Percentiles rank a stretch among this genome's conserved stretches.
phyloP scores from a whole-genome alignment of 1,140 invertebrate genomes.

The Cryptotermes secundus region DNA sequence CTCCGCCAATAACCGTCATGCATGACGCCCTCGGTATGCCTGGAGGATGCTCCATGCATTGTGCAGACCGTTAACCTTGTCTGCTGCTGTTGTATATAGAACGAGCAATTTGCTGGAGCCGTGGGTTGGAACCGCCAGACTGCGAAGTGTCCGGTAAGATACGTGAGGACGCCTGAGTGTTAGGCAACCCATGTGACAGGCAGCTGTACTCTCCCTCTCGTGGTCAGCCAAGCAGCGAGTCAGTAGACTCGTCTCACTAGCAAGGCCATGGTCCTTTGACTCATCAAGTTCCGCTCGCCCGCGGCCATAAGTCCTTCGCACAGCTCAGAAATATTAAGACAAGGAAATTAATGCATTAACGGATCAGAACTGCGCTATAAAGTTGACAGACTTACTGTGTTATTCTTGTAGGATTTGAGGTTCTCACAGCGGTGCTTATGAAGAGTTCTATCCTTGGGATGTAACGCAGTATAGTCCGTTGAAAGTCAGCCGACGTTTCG shows the following conservation, averaged over 20 bases:
- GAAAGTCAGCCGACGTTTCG: too few relatives aligned
- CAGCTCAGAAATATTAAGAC: not conserved
- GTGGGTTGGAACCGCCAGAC: not conserved
- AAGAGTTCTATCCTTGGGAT: too few relatives aligned
- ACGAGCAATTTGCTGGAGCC: not conserved
- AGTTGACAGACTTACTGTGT: not conserved
- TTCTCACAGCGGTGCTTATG: too few relatives aligned
- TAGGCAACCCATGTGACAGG: not conserved
- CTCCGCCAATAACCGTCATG: not conserved
- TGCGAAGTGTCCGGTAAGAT: not conserved
- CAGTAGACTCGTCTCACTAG: not conserved
- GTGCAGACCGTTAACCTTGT: not conserved
- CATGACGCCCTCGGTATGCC: not conserved
- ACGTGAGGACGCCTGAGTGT: not conserved
- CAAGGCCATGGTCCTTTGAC: not conserved
- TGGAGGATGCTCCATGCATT: not conserved
- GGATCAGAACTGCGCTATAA: not conserved
- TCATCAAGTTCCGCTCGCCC: not conserved
- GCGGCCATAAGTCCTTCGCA: not conserved
- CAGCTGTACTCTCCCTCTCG: not conserved
- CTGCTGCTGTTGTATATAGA: slow-evolving; percentile 2
- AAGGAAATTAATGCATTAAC: not conserved
- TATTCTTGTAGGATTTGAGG: too few relatives aligned
- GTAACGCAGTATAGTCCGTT: too few relatives aligned
- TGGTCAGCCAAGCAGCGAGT: not conserved